Percentiles rank a stretch among this genome's conserved stretches.
Evolutionary conservation across 2,888 invertebrate species (phyloP).

Genomic region (Cyrtodaria siliqua): DNA sequence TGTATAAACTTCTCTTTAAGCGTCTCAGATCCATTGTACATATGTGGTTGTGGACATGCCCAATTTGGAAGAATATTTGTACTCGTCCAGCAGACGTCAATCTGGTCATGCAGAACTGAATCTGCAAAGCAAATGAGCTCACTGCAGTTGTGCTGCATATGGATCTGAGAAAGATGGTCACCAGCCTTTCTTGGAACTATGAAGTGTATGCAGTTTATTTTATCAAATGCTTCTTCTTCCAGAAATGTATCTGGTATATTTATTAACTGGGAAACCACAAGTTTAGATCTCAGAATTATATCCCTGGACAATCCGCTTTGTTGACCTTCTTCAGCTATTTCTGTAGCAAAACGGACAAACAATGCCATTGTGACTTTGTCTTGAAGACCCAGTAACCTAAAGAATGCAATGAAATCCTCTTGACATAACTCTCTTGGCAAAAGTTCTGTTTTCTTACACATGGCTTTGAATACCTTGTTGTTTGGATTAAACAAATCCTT

Average conservation of each 20-base stretch:
- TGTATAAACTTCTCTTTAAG: too few species aligned
- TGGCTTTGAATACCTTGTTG: not conserved
- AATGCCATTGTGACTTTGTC: constrained; percentile 20
- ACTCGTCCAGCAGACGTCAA: constrained; percentile 45
- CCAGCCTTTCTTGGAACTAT: constrained; percentile 36
- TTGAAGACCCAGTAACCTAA: constrained; percentile 36
- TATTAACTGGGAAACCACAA: constrained; percentile 8
- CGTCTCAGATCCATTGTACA: too few species aligned
- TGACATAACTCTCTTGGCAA: constrained; percentile 30
- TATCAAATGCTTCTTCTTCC: constrained; percentile 8
- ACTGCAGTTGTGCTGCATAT: constrained; percentile 9
- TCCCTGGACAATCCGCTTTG: constrained; percentile 2
- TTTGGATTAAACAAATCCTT: not conserved
- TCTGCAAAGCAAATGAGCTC: constrained; percentile 47
- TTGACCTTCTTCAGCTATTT: constrained; percentile 26
- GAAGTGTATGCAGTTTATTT: constrained; percentile 44
- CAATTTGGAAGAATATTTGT: constrained; percentile 22
- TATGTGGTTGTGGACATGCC: not conserved
- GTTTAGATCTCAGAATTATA: constrained; percentile 17
- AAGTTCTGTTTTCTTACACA: constrained; percentile 3
- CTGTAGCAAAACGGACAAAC: constrained; percentile 37
- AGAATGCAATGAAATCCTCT: constrained; percentile 23
- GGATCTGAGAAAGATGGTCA: not conserved
- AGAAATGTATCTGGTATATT: not conserved
- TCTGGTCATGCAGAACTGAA: constrained; percentile 2